Evolutionary conservation across 2,888 invertebrate genomes (phyloP).

Genomic region (Pyrrhosoma nymphula): DNA sequence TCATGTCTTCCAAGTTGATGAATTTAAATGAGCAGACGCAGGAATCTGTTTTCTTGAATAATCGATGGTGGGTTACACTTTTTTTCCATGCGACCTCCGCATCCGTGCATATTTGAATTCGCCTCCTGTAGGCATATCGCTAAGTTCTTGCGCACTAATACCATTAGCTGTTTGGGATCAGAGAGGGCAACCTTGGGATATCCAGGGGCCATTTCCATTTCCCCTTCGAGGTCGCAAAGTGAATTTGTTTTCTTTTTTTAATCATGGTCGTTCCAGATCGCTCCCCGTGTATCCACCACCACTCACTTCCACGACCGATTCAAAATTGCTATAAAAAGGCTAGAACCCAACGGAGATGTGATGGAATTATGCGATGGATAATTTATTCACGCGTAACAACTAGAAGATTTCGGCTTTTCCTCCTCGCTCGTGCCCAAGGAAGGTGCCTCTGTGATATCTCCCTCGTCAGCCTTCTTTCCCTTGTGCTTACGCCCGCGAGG

Average conservation of each 20-base stretch:
- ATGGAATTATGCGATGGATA: not conserved
- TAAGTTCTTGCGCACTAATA: too few species aligned
- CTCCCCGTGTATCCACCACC: not conserved
- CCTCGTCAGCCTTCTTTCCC: too few species aligned
- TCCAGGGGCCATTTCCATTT: not conserved
- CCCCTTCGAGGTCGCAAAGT: not conserved
- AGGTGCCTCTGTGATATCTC: too few species aligned
- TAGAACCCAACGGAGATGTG: not conserved
- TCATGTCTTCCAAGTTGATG: not conserved
- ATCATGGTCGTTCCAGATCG: not conserved
- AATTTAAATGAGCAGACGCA: not conserved
- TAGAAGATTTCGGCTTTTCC: not conserved
- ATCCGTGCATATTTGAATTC: too few species aligned
- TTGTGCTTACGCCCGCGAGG: too few species aligned
- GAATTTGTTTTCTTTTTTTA: not conserved
- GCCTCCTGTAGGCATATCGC: too few species aligned
- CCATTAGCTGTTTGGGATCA: too few species aligned
- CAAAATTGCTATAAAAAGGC: not conserved
- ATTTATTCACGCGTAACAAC: not conserved
- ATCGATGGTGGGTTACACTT: not conserved
- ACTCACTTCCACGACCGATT: not conserved
- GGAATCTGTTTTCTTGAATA: not conserved
- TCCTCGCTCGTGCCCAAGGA: not conserved
- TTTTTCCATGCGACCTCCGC: too few species aligned
- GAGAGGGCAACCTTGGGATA: not conserved